Percentiles rank a stretch among this genome's conserved stretches.
Conservation (phyloP, 2,113 vertebrate species). For the Chinchilla lanigera region DNA sequence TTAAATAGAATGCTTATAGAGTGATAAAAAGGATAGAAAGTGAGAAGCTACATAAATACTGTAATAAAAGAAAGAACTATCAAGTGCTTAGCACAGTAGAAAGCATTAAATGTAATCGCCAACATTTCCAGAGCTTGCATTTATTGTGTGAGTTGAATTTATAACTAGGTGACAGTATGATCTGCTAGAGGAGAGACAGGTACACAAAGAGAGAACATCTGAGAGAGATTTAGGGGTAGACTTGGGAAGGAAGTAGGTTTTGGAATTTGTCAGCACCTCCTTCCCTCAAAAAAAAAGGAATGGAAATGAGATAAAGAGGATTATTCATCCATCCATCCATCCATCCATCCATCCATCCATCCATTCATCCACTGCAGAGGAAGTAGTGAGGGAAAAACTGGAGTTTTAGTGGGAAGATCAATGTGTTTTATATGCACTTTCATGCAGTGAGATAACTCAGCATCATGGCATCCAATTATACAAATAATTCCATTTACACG, state of each 20-base stretch:
- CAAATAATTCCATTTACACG: background rate
- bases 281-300: background rate
- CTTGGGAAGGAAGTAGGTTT: background rate
- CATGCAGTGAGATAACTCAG: no score
- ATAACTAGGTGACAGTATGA: background rate
- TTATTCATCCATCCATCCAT: background rate
- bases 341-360: background rate
- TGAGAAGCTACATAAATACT: background rate
- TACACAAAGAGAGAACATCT: background rate
- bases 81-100: background rate
- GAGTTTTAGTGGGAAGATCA: background rate
- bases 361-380: background rate
- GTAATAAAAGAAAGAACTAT: background rate
- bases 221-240: background rate
- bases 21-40: background rate
- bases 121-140: background rate
- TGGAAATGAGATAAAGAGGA: background rate
- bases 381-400: no score
- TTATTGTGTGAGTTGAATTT: background rate
- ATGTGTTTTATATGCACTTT: background rate
- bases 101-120: background rate
- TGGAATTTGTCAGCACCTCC: background rate
- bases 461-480: fast-evolving
- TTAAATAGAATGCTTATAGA: background rate
- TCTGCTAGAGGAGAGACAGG: background rate